Percentiles rank a stretch among this genome's conserved stretches.
These are phyloP conservation scores for Bombyx mori DNA, from an alignment of 1,140 invertebrate species.

Conservation along the genomic window ASM3026992v2 NC_085109.1:9493001-9493500, in stretches of 20 bases:
- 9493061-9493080: constrained; percentile 29
- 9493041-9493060: constrained; percentile 24
- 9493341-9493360: no score
- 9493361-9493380: no score
- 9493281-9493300: not conserved
- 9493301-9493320: not conserved
- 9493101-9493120: constrained; percentile 69
- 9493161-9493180: constrained; percentile 50
- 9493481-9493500: no score
- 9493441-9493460: no score
- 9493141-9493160: constrained; percentile 70
- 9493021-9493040: constrained; percentile 16
- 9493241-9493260: not conserved
- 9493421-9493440: no score
- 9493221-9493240: no score
- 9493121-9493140: constrained; percentile 73
- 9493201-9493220: constrained; percentile 57
- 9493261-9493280: constrained; percentile 2
- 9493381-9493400: no score
- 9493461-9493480: no score
- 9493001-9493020: constrained; percentile 3
- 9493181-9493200: constrained; percentile 56
- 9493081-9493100: constrained; percentile 49
- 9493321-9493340: not conserved
- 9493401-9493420: no score